Percentiles rank a stretch among this genome's conserved stretches.
phyloP scores from a whole-genome alignment of 1,140 invertebrate species.

The Anastrepha ludens region DNA sequence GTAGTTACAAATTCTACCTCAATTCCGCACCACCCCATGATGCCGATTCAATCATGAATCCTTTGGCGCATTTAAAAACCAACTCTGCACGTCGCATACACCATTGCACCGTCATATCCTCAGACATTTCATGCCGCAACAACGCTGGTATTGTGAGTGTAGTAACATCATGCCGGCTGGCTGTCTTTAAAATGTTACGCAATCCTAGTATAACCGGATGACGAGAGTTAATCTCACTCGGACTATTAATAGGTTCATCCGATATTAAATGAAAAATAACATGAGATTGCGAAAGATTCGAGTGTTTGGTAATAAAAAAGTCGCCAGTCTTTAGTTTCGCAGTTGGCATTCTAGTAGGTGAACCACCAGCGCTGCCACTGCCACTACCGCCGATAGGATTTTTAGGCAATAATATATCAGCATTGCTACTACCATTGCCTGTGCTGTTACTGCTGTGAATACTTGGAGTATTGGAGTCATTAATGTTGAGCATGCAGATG shows the following conservation, averaged over 20 bases:
- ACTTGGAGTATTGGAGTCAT: slow-evolving; percentile 62
- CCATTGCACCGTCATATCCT: slow-evolving; percentile 98
- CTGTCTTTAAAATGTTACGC: slow-evolving; percentile 95
- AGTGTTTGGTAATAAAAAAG: slow-evolving; percentile 95
- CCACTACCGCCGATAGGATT: slow-evolving; percentile 28
- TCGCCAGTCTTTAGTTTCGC: slow-evolving; percentile 88
- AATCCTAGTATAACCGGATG: slow-evolving; percentile 97
- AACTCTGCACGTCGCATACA: slow-evolving; percentile 96
- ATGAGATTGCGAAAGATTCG: slow-evolving; percentile 95
- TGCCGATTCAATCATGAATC: slow-evolving; percentile 99
- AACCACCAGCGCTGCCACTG: slow-evolving; percentile 61
- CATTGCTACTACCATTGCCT: slow-evolving; percentile 21
- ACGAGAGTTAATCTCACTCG: slow-evolving; percentile 93
- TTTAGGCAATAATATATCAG: slow-evolving; percentile 15
- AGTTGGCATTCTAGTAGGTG: slow-evolving; percentile 66
- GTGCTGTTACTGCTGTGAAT: slow-evolving; percentile 55
- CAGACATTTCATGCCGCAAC: slow-evolving; percentile 94
- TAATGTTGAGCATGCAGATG: slow-evolving; percentile 72
- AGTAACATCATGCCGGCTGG: slow-evolving; percentile 94
- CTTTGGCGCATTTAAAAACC: slow-evolving; percentile 98
- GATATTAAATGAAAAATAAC: slow-evolving; percentile 95
- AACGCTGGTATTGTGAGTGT: slow-evolving; percentile 95
- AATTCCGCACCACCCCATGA: slow-evolving; percentile 93
- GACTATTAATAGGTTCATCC: slow-evolving; percentile 81
- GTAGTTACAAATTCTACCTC: slow-evolving; percentile 79